phyloP scores from a whole-genome alignment of 1,140 invertebrate species.

The Drosophila sproati region DNA sequence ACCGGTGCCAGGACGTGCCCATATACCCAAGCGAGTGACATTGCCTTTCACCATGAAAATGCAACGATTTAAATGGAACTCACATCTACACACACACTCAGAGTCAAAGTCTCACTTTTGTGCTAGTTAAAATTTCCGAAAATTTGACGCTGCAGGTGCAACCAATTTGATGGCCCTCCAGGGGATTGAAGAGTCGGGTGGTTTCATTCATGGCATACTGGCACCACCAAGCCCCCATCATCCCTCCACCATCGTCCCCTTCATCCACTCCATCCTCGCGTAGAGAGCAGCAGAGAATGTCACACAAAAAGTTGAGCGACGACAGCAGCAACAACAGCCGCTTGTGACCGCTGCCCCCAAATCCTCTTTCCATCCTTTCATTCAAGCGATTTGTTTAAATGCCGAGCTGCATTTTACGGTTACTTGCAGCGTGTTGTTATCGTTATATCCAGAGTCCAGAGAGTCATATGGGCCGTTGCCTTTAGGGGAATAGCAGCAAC shows the following conservation, averaged over 20 bases:
- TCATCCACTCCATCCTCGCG: slow-evolving; percentile 2
- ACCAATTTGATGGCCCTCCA: slow-evolving; percentile 53
- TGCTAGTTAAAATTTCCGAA: slow-evolving; percentile 70
- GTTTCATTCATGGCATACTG: background rate
- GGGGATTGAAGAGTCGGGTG: slow-evolving; percentile 3
- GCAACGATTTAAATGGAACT: slow-evolving; percentile 44
- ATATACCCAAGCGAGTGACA: slow-evolving; percentile 35
- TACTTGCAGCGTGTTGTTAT: slow-evolving; percentile 18
- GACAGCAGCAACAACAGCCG: slow-evolving; percentile 6
- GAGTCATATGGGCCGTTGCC: background rate
- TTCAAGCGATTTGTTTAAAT: background rate
- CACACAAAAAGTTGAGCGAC: slow-evolving; percentile 36
- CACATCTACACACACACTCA: background rate
- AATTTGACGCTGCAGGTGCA: slow-evolving; percentile 63
- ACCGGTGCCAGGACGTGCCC: slow-evolving; percentile 40
- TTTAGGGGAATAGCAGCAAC: background rate
- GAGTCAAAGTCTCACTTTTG: slow-evolving; percentile 17
- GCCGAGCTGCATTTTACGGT: background rate
- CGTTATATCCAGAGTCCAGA: background rate
- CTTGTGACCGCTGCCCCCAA: background rate
- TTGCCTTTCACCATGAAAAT: slow-evolving; percentile 55
- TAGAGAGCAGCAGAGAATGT: slow-evolving; percentile 10
- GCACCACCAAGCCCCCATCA: background rate
- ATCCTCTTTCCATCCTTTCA: background rate
- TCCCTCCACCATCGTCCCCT: no score